A percentile compares a stretch with the other conserved stretches of the same genome.
These are phyloP conservation scores for Psittacula echo DNA, from an alignment of 2,797 vertebrate species.

Conservation along the genomic window DNA sequence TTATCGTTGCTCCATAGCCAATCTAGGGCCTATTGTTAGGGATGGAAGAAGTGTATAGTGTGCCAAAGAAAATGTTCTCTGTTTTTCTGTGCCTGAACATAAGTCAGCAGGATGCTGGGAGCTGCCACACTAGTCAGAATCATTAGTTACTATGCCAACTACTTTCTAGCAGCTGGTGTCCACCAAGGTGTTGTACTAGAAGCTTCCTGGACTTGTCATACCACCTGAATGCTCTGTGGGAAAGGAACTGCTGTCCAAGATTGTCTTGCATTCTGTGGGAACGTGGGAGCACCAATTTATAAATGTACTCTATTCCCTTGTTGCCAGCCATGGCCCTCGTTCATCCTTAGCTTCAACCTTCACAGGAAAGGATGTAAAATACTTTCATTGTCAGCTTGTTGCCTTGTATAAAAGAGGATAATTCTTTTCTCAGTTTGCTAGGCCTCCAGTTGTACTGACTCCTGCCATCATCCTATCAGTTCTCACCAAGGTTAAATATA, in stretches of 20 bases:
- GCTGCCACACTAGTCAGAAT: constrained; percentile 17
- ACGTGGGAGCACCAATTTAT: not conserved
- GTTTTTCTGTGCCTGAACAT: constrained; percentile 47
- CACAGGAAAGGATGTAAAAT: not conserved
- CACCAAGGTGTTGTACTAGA: not conserved
- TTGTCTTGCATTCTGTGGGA: not conserved
- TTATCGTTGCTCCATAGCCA: constrained; percentile 57
- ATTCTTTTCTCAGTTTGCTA: not conserved
- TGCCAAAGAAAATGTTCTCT: constrained; percentile 66
- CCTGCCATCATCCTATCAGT: not conserved
- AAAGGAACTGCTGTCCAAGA: not conserved
- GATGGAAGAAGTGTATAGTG: constrained; percentile 5
- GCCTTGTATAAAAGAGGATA: not conserved
- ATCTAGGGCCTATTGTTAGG: constrained; percentile 56
- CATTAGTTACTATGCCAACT: constrained; percentile 29
- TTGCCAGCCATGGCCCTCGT: not conserved
- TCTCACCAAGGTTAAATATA: not conserved
- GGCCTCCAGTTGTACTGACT: not conserved
- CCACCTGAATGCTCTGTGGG: not conserved
- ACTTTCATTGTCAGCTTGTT: not conserved
- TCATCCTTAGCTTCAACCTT: not conserved
- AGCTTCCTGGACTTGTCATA: constrained; percentile 5
- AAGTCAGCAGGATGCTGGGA: constrained; percentile 55
- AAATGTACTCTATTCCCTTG: not conserved
- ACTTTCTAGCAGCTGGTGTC: constrained; percentile 43